Conservation (phyloP, 2,797 vertebrate genomes). For the Xerus rutilus region DNA sequence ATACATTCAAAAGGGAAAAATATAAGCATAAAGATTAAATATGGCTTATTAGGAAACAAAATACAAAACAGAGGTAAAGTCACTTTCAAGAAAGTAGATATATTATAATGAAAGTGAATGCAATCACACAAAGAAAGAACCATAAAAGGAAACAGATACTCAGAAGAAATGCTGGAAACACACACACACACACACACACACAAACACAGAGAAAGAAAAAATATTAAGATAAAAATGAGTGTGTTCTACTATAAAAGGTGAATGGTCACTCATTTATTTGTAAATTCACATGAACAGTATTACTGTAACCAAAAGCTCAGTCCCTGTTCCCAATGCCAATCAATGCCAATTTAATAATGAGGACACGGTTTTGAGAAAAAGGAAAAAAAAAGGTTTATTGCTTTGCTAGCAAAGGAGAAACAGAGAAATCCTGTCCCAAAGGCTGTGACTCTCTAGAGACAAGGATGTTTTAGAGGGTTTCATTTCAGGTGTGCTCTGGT, state of each 20-base stretch:
- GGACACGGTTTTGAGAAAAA: no score
- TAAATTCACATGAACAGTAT: neutral
- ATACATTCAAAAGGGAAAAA: neutral
- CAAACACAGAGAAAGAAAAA: neutral
- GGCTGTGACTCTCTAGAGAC: no score
- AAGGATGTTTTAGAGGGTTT: no score
- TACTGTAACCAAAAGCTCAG: neutral
- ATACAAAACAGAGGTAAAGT: neutral
- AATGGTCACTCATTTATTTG: neutral
- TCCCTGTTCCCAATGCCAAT: no score
- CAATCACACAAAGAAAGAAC: neutral
- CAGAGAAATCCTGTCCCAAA: no score
- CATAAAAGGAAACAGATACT: neutral
- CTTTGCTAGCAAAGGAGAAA: no score
- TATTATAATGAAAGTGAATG: neutral
- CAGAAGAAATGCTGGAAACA: neutral
- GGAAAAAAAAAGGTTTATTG: no score
- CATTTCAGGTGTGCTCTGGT: no score
- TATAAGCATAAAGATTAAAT: neutral
- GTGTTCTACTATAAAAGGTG: conserved; percentile 8
- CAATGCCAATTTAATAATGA: no score
- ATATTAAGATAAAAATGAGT: neutral
- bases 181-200: neutral
- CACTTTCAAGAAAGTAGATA: neutral
- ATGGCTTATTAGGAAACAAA: neutral